Percentiles rank a stretch among this genome's conserved stretches.
Evolutionary conservation across 2,888 invertebrate species (phyloP).

Genomic region (Liodrosophila aerea): DNA sequence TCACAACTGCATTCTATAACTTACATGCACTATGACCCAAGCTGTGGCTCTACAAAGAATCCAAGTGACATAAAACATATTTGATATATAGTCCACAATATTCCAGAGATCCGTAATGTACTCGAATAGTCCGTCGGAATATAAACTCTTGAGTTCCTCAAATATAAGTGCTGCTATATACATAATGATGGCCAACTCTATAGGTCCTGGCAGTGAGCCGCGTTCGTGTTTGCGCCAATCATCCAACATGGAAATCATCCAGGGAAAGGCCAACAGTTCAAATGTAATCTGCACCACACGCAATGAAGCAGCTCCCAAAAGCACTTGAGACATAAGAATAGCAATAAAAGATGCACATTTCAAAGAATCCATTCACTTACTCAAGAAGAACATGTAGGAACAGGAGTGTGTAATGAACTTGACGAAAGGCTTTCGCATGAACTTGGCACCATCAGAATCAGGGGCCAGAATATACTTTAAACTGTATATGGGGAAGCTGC

Average conservation of each 20-base stretch:
- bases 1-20: too few species aligned
- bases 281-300: conserved; percentile 91
- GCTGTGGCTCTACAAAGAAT: conserved; percentile 93
- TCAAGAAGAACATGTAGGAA: conserved; percentile 96
- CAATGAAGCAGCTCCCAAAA: conserved; percentile 96
- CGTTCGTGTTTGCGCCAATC: conserved; percentile 91
- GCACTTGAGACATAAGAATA: conserved; percentile 84
- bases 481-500: conserved; percentile 96
- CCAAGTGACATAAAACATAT: conserved; percentile 97
- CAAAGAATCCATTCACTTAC: conserved; percentile 85
- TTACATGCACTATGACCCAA: conserved; percentile 94
- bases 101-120: conserved; percentile 99
- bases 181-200: conserved; percentile 91
- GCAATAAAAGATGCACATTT: not conserved
- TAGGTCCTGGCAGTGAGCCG: conserved; percentile 90
- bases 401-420: conserved; percentile 99
- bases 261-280: conserved; percentile 90
- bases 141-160: conserved; percentile 95
- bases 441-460: conserved; percentile 91
- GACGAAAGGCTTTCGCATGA: conserved; percentile 98
- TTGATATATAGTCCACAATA: conserved; percentile 98
- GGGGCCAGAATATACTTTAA: conserved; percentile 96
- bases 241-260: conserved; percentile 88
- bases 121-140: conserved; percentile 94
- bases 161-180: conserved; percentile 98